These are phyloP conservation scores for Cyprinella venusta DNA, from an alignment of 2,797 vertebrate genomes.

Conservation along the genomic window DNA sequence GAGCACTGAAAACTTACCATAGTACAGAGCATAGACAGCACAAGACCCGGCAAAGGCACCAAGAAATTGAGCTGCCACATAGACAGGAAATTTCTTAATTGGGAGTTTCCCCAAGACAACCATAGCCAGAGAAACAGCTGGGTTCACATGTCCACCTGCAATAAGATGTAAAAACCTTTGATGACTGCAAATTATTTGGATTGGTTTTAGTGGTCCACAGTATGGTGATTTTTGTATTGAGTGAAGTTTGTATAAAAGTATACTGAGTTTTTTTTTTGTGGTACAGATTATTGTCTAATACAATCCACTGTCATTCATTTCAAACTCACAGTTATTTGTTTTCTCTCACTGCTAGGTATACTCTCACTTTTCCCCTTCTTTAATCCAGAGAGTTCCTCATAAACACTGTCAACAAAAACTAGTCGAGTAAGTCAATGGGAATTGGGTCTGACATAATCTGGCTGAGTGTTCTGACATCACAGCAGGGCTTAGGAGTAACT, in stretches of 20 bases:
- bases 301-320: neutral
- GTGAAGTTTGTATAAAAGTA: constrained; percentile 26
- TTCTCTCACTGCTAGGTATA: neutral
- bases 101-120: constrained; percentile 87
- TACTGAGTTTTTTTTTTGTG: constrained; percentile 12
- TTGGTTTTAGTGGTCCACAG: neutral
- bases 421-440: constrained; percentile 71
- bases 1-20: constrained; percentile 70
- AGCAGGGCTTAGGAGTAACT: constrained; percentile 73
- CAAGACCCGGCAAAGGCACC: constrained; percentile 92
- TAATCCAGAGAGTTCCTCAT: constrained; percentile 66
- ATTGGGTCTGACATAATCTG: constrained; percentile 83
- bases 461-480: constrained; percentile 77
- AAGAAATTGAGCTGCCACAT: constrained; percentile 88
- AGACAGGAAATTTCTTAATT: constrained; percentile 90
- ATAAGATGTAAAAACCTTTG: neutral
- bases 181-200: neutral
- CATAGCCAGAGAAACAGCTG: constrained; percentile 95
- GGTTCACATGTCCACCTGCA: constrained; percentile 94
- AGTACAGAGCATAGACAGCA: constrained; percentile 88
- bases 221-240: constrained; percentile 3
- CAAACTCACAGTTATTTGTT: neutral
- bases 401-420: constrained; percentile 74
- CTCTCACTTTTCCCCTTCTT: neutral
- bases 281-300: neutral